Evolutionary conservation across 2,113 vertebrate genomes (phyloP), one percentile per base, ranked within the genome.

Genomic region (Alligator sinensis): DNA sequence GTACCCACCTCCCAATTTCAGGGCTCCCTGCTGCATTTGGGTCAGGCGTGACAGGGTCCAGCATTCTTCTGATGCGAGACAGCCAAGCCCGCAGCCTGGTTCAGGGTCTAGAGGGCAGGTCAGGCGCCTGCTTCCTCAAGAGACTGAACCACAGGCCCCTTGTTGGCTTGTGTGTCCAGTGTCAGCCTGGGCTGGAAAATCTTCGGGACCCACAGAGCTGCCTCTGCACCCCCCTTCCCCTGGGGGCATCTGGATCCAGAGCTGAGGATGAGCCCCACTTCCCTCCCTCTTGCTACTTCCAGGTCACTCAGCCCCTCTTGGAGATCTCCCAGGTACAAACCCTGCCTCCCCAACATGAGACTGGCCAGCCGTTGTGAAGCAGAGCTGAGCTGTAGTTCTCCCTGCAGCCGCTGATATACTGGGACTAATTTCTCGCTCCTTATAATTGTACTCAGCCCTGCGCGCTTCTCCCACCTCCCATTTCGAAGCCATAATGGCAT

Each of bases 261-360:
- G 24, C 34, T 2, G 38, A 59, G 8, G 30, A 17, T 25, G 24
- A 79, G 60, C 60, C n/a, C 22, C n/a, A 4, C 6, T 34, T 38
- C 70, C 70, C 12, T 22, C 14, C 22, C 38, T 22, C 47, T 72
- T 47, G 47, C 30, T 7, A 24, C 34, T 77, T 21, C 74, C 30
- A 3, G 1, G 19, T 75, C 1, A 1, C 15, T 2, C 17, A 0
- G 4, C 3, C 19, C 47, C 17, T 62, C 80, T 54, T 54, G 74
- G 74, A 11, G 12, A 1, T 10, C 5, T 47, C 54, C 59, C 7
- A 0, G 1, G 5, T 3, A 27, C 24, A 64, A 13, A 72, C 64
- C 25, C 25, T 9, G 28, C 77, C 2, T 11, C 19, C 47, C 12
- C 28, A 68, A 57, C 1, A 2, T 58, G 47, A 54, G 17, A 4